Conservation (phyloP, 2,888 invertebrate species). For the Heliconius cydno region DNA sequence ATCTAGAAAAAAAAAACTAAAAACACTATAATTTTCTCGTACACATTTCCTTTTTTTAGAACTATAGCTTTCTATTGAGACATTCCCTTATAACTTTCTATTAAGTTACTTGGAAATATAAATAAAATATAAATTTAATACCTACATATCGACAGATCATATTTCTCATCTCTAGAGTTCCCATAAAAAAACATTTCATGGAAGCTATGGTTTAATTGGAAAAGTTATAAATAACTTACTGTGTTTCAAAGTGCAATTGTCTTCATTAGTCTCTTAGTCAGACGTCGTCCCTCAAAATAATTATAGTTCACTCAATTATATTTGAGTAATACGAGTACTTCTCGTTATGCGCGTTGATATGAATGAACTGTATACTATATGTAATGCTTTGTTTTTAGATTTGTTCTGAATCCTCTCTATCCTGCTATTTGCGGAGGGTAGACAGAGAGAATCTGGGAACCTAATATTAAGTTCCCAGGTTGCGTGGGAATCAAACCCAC, state of each 20-base stretch:
- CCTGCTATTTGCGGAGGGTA: no score
- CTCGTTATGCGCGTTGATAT: constrained; percentile 3
- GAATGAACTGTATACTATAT: no score
- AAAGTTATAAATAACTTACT: constrained; percentile 30
- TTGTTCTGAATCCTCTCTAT: fast-evolving
- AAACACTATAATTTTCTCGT: no score
- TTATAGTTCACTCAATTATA: constrained; percentile 23
- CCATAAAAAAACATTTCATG: constrained; percentile 15
- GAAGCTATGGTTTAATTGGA: constrained; percentile 17
- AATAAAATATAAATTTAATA: neutral
- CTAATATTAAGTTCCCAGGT: no score
- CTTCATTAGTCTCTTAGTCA: constrained; percentile 14
- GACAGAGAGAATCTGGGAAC: no score
- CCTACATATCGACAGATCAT: neutral
- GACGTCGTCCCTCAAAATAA: constrained; percentile 24
- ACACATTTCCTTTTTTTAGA: neutral
- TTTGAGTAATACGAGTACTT: constrained; percentile 15
- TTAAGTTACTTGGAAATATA: neutral
- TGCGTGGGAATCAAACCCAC: no score
- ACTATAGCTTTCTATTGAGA: neutral
- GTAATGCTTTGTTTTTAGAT: no score
- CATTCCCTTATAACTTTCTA: constrained; percentile 4
- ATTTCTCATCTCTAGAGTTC: neutral
- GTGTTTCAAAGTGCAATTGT: constrained; percentile 30
- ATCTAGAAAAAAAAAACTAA: neutral